A percentile compares a stretch with the other conserved stretches of the same genome.
phyloP scores from a whole-genome alignment of 2,797 vertebrate genomes.

The Vultur gryphus region DNA sequence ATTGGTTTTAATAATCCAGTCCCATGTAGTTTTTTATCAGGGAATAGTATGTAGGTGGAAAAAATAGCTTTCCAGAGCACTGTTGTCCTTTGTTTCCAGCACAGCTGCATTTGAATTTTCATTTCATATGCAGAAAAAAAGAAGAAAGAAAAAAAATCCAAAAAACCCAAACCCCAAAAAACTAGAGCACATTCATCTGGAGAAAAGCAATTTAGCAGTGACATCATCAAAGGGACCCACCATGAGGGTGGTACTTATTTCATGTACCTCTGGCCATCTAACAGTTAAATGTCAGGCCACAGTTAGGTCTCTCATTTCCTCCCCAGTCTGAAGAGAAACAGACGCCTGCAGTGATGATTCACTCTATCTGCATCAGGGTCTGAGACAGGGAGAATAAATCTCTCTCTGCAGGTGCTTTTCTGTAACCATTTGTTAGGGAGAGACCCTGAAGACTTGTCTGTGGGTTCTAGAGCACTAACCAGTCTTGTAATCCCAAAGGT shows the following conservation, averaged over 20 bases:
- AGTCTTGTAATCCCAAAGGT: neutral
- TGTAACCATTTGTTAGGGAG: neutral
- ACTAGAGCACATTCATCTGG: neutral
- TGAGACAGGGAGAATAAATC: neutral
- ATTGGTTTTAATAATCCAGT: neutral
- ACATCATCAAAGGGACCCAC: neutral
- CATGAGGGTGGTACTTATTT: neutral
- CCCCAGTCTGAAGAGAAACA: neutral
- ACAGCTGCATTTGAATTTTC: neutral
- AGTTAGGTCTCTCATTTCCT: neutral
- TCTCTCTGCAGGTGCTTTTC: neutral
- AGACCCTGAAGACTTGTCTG: neutral
- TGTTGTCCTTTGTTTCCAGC: neutral
- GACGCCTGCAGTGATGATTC: neutral
- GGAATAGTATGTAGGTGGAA: neutral
- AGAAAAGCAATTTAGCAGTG: neutral
- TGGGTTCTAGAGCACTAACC: neutral
- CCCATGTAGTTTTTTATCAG: neutral
- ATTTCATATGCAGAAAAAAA: neutral
- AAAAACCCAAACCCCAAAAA: neutral
- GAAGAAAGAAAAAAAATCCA: fast-evolving
- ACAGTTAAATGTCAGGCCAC: neutral
- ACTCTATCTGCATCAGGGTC: neutral
- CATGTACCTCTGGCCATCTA: neutral
- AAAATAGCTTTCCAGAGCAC: neutral